phyloP scores from a whole-genome alignment of 2,888 invertebrate species.

The Folsomia candida region DNA sequence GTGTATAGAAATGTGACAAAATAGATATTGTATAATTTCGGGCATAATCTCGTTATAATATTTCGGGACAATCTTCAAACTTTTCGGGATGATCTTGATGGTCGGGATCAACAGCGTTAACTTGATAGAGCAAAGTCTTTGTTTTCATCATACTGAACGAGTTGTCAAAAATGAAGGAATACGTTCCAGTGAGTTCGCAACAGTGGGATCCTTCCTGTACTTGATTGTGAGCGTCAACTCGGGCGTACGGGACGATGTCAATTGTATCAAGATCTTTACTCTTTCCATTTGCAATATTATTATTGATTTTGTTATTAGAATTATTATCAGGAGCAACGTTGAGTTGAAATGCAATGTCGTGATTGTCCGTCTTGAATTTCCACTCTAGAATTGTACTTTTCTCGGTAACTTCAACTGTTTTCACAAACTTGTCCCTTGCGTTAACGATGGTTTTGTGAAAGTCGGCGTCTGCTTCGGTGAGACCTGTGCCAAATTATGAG shows the following conservation, averaged over 20 bases:
- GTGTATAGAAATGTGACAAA: no score
- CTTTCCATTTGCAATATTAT: background rate
- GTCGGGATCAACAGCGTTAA: background rate
- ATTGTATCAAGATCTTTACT: background rate
- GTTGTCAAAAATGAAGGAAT: constrained; percentile 8
- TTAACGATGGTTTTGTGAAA: background rate
- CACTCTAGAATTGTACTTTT: constrained; percentile 7
- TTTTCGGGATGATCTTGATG: background rate
- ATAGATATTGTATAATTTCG: no score
- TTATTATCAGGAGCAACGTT: background rate
- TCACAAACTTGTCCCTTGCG: constrained; percentile 1
- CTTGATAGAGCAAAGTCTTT: constrained; percentile 1
- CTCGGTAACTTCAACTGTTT: background rate
- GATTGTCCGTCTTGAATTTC: constrained; percentile 13
- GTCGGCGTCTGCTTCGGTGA: constrained; percentile 1
- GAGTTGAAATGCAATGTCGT: constrained; percentile 13
- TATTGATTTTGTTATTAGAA: background rate
- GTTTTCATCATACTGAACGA: background rate
- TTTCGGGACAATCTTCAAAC: background rate
- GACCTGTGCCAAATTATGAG: background rate
- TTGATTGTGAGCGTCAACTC: background rate
- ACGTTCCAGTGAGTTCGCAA: background rate
- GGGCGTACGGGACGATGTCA: background rate
- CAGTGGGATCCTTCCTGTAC: background rate
- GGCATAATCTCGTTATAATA: no score